phyloP scores from a whole-genome alignment of 2,113 vertebrate genomes.

The Triplophysa siluroides region DNA sequence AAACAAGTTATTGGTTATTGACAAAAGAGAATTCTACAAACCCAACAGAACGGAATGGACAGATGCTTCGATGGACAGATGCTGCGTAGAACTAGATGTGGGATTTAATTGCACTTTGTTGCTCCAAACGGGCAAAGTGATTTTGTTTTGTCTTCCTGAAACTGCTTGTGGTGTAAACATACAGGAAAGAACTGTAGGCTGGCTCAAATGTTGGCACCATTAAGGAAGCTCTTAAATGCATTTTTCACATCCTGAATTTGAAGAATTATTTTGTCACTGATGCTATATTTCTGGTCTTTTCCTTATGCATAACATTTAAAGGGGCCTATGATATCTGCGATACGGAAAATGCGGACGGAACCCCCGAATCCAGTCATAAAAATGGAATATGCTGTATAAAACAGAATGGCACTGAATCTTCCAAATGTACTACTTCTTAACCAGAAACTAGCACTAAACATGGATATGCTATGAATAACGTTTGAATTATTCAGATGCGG shows the following conservation, averaged over 20 bases:
- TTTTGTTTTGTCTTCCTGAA: neutral
- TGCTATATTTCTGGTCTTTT: neutral
- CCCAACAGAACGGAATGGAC: neutral
- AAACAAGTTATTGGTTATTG: too few relatives aligned
- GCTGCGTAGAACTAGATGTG: neutral
- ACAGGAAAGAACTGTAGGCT: conserved; percentile 19
- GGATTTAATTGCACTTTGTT: conserved; percentile 19
- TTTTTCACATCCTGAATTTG: conserved; percentile 12
- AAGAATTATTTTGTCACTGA: neutral
- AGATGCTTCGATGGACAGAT: conserved; percentile 13
- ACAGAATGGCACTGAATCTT: too few relatives aligned
- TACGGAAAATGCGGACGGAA: neutral
- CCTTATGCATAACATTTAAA: neutral
- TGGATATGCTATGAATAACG: too few relatives aligned
- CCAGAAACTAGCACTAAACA: too few relatives aligned
- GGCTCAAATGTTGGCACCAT: neutral
- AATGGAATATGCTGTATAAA: too few relatives aligned
- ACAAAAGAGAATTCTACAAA: neutral
- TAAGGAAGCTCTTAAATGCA: conserved; percentile 19
- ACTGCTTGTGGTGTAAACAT: neutral
- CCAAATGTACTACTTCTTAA: too few relatives aligned
- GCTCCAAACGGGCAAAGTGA: neutral
- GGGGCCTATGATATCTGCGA: too few relatives aligned
- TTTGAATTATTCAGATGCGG: too few relatives aligned
- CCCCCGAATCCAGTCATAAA: too few relatives aligned